These are phyloP conservation scores for Oscheius sp. DNA, from an alignment of 2,888 invertebrate genomes.

Conservation along the genomic window DNA sequence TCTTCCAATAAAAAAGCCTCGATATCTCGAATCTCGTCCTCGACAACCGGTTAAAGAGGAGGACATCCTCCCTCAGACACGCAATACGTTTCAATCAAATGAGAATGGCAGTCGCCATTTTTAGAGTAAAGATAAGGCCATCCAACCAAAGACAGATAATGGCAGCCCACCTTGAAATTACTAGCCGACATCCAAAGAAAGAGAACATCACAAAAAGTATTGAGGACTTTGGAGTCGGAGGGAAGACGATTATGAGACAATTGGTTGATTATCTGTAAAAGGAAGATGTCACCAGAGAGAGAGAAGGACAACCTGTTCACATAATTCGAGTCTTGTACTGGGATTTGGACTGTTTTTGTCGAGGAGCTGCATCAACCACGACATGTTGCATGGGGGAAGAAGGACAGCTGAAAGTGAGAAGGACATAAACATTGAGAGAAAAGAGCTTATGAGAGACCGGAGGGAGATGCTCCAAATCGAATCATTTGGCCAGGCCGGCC, in stretches of 20 bases:
- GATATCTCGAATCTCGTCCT: neutral
- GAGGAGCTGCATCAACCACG: conserved; percentile 33
- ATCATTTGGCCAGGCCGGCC: neutral
- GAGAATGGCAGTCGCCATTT: neutral
- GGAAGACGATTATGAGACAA: conserved; percentile 29
- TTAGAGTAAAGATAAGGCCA: neutral
- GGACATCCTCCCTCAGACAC: neutral
- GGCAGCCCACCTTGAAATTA: conserved; percentile 35
- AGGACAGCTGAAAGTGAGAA: neutral
- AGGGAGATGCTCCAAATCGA: neutral
- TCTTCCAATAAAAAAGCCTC: neutral
- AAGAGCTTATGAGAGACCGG: too few relatives aligned
- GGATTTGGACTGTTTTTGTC: conserved; percentile 38
- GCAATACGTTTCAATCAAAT: conserved; percentile 7
- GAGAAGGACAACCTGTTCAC: conserved; percentile 21
- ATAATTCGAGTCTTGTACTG: conserved; percentile 21
- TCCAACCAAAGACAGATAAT: neutral
- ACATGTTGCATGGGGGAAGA: conserved; percentile 11
- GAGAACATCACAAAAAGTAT: conserved; percentile 33
- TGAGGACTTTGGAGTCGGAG: conserved; percentile 28
- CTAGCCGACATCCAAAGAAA: conserved; percentile 37
- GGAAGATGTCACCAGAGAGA: neutral
- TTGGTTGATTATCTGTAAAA: conserved; percentile 14
- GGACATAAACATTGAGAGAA: too few relatives aligned
- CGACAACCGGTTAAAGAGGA: conserved; percentile 4